Evolutionary conservation across 2,888 invertebrate species (phyloP).

Genomic region (Orchesella flavescens): DNA sequence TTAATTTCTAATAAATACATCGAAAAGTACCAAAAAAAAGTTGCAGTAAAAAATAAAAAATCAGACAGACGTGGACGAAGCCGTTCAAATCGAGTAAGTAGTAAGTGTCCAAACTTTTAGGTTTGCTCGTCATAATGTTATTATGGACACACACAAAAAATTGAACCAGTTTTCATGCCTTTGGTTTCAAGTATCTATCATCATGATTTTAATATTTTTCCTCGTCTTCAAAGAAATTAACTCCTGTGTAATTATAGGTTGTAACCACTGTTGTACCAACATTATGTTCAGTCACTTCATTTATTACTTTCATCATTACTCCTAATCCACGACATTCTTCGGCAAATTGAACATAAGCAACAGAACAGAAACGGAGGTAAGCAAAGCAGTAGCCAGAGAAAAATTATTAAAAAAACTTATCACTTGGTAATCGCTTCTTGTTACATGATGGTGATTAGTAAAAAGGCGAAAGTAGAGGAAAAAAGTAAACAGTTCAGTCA

Average conservation of each 20-base stretch:
- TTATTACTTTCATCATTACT: conserved; percentile 61
- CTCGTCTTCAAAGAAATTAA: conserved; percentile 16
- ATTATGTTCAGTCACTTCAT: conserved; percentile 61
- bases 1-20: conserved; percentile 13
- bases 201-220: not conserved
- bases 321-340: conserved; percentile 58
- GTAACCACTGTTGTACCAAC: conserved; percentile 47
- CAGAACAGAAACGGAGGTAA: no score
- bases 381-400: no score
- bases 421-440: conserved; percentile 46
- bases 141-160: conserved; percentile 19
- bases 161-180: conserved; percentile 63
- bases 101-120: conserved; percentile 50
- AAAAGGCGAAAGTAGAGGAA: not conserved
- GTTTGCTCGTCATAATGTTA: conserved; percentile 31
- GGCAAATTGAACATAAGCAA: conserved; percentile 36
- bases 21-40: not conserved
- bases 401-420: conserved; percentile 49
- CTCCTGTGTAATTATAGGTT: conserved; percentile 54
- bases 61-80: not conserved
- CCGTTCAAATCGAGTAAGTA: no score
- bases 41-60: not conserved
- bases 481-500: conserved; percentile 10
- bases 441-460: conserved; percentile 30
- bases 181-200: conserved; percentile 21